Evolutionary conservation across 2,113 vertebrate genomes (phyloP).

Genomic region (Leucosticte australis): DNA sequence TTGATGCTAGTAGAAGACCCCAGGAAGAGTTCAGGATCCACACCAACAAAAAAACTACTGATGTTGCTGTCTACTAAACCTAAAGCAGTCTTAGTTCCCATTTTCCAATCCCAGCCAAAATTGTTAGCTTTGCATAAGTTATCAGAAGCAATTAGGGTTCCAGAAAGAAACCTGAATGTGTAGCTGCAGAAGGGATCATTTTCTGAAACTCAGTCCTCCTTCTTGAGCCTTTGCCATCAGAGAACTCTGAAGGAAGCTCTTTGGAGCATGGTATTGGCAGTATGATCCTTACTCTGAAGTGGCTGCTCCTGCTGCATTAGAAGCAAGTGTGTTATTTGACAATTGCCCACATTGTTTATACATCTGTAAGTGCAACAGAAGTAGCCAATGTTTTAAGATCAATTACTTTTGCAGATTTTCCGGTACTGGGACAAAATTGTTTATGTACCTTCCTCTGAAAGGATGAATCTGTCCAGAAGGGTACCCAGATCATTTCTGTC

Average conservation of each 20-base stretch:
- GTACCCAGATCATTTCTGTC: not conserved
- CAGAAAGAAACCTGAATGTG: not conserved
- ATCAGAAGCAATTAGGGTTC: not conserved
- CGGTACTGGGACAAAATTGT: not conserved
- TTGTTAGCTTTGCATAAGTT: conserved; percentile 15
- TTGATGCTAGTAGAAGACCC: not conserved
- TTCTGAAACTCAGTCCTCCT: not conserved
- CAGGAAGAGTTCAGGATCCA: not conserved
- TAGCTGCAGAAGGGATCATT: not conserved
- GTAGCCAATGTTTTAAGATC: not conserved
- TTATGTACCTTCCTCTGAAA: not conserved
- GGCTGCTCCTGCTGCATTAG: not conserved
- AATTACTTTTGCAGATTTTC: not conserved
- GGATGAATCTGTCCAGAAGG: not conserved
- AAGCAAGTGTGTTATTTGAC: not conserved
- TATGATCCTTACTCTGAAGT: not conserved
- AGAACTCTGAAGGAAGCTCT: not conserved
- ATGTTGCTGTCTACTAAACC: not conserved
- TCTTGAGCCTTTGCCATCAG: not conserved
- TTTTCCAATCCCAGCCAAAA: not conserved
- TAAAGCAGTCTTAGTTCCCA: not conserved
- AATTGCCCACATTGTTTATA: not conserved
- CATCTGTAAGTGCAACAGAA: not conserved
- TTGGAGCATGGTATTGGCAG: not conserved
- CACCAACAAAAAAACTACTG: not conserved